Conservation (phyloP, 2,113 vertebrate genomes). For the Benitochromis conjunctus region DNA sequence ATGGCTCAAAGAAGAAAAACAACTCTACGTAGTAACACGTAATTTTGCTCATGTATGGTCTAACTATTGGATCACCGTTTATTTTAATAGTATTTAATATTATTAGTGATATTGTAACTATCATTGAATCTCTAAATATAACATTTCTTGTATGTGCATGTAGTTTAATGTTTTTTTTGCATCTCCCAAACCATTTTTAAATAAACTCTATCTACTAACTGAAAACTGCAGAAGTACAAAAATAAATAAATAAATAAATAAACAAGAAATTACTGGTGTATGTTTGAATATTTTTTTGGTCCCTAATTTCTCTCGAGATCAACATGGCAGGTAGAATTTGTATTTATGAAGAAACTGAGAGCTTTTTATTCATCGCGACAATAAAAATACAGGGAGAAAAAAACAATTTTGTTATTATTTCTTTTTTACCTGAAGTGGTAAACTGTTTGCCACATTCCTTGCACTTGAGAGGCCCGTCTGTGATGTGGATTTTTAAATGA, state of each 20-base stretch:
- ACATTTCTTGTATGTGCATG: background rate
- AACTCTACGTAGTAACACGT: background rate
- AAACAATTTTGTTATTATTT: background rate
- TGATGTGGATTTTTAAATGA: conserved; percentile 93
- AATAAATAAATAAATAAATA: background rate
- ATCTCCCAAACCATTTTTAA: background rate
- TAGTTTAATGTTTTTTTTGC: background rate
- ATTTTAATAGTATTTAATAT: background rate
- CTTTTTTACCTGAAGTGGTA: conserved; percentile 89
- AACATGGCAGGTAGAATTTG: background rate
- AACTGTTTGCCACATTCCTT: conserved; percentile 98
- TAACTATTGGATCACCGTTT: background rate
- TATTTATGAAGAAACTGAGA: background rate
- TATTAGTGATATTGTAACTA: background rate
- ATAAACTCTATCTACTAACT: background rate
- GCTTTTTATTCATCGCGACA: rapidly evolving
- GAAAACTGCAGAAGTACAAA: background rate
- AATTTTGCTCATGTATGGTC: background rate
- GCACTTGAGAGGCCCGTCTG: conserved; percentile 93
- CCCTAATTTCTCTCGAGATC: background rate
- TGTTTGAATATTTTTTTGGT: background rate
- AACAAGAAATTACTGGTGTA: background rate
- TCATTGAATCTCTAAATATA: background rate
- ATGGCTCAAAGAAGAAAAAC: background rate
- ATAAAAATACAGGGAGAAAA: background rate